Evolutionary conservation across 2,888 invertebrate species (phyloP).

Genomic region (Clusia tigrina): DNA sequence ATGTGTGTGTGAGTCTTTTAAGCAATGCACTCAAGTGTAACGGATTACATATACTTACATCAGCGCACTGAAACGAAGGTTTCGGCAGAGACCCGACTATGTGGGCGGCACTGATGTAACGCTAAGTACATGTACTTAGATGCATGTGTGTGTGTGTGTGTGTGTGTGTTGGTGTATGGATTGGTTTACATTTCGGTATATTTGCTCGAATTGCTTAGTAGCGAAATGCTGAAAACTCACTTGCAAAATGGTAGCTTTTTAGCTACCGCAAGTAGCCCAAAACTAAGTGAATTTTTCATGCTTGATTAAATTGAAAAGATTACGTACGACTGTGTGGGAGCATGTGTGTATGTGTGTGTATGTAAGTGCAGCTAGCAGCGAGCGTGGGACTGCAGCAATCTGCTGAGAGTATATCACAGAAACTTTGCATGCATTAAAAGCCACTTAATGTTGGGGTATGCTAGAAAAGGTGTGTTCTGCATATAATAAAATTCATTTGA

Average conservation of each 20-base stretch:
- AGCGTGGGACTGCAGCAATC: too few species aligned
- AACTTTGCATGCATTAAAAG: too few species aligned
- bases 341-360: background rate
- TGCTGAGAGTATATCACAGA: too few species aligned
- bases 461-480: too few species aligned
- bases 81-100: too few species aligned
- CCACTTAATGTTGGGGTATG: too few species aligned
- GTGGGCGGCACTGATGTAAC: too few species aligned
- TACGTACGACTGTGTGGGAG: background rate
- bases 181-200: conserved; percentile 22
- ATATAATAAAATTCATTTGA: too few species aligned
- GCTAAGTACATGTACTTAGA: too few species aligned
- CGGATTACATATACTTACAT: background rate
- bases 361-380: too few species aligned
- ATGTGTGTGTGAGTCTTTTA: too few species aligned
- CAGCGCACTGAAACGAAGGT: background rate
- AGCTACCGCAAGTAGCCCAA: conserved; percentile 52
- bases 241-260: conserved; percentile 9
- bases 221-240: background rate
- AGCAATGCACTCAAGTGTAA: background rate
- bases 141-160: background rate
- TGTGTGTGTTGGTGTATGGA: background rate
- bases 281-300: conserved; percentile 50
- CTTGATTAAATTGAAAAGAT: conserved; percentile 41
- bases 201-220: conserved; percentile 36